A percentile compares a stretch with the other conserved stretches of the same genome.
phyloP scores from a whole-genome alignment of 2,797 vertebrate genomes.

The Scarus forsteni region DNA sequence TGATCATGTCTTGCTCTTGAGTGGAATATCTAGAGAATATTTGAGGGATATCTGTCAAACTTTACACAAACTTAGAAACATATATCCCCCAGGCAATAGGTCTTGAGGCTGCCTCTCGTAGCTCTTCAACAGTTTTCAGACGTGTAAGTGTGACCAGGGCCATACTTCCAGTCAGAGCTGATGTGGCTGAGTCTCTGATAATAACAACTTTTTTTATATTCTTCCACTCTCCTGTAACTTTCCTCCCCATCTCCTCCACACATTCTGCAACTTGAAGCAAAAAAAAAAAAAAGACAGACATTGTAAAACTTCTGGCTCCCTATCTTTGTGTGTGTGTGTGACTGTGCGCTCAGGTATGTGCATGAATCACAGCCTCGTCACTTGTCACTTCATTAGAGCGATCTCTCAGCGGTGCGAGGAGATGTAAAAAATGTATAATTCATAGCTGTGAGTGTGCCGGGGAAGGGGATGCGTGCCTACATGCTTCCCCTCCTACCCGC shows the following conservation, averaged over 20 bases:
- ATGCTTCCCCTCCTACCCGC: conserved; percentile 51
- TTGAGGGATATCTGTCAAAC: no score
- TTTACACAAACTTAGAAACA: no score
- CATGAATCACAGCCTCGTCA: conserved; percentile 54
- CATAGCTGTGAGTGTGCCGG: conserved; percentile 54
- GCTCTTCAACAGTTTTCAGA: no score
- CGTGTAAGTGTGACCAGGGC: no score
- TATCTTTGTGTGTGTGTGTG: conserved; percentile 12
- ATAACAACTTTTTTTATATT: conserved; percentile 57
- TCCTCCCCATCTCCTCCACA: conserved; percentile 30
- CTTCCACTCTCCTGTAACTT: conserved; percentile 16
- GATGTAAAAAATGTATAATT: conserved; percentile 61
- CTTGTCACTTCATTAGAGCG: conserved; percentile 45
- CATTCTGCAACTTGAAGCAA: conserved; percentile 42
- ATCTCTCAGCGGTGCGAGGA: conserved; percentile 30
- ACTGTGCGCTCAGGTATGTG: conserved; percentile 17
- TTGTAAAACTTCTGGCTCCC: conserved; percentile 17
- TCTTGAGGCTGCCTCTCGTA: no score
- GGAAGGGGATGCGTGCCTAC: conserved; percentile 52
- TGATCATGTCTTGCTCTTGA: no score
- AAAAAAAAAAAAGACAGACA: conserved; percentile 29
- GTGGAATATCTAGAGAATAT: no score
- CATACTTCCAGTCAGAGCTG: conserved; percentile 3
- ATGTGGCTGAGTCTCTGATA: conserved; percentile 26
- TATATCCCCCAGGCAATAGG: no score